phyloP scores from a whole-genome alignment of 2,797 vertebrate genomes.

The Vireo griseus region DNA sequence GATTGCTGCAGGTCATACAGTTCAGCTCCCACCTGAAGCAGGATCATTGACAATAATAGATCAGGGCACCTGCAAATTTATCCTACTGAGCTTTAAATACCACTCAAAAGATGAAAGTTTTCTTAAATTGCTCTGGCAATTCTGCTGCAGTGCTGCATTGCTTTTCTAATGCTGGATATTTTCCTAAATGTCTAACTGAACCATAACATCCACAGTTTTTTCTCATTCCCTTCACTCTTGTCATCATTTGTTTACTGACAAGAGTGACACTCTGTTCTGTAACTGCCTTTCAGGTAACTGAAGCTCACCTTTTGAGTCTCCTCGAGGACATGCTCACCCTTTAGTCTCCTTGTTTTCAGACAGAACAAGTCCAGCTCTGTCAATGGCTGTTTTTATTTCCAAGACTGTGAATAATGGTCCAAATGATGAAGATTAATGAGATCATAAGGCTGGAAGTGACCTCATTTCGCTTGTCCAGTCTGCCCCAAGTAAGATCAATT shows the following conservation, averaged over 20 bases:
- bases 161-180: background rate
- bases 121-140: background rate
- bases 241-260: background rate
- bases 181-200: background rate
- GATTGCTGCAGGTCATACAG: background rate
- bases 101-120: background rate
- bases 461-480: conserved; percentile 35
- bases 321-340: background rate
- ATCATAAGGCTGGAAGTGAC: conserved; percentile 35
- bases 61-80: background rate
- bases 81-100: background rate
- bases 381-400: background rate
- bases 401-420: background rate
- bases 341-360: background rate
- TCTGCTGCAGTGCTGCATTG: background rate
- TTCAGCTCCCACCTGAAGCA: background rate
- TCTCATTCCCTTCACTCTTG: background rate
- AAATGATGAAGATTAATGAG: conserved; percentile 33
- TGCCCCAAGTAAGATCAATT: conserved; percentile 41
- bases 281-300: background rate
- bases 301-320: background rate
- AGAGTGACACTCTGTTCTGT: background rate
- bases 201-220: background rate
- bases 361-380: background rate
- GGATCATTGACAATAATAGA: background rate